Conservation (phyloP, 2,888 invertebrate genomes). For the Cephus sareptanus region DNA sequence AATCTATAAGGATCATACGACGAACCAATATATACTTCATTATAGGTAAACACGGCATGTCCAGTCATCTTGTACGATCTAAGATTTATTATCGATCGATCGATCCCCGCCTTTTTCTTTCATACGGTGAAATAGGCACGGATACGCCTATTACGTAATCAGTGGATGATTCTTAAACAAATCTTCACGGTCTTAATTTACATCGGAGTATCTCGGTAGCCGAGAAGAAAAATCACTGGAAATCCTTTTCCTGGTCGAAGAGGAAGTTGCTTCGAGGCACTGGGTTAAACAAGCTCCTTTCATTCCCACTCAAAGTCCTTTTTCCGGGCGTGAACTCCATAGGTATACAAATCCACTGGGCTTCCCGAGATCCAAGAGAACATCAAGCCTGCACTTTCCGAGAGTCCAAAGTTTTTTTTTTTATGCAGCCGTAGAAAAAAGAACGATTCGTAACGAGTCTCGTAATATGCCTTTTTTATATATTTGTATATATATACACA, state of each 20-base stretch:
- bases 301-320: neutral
- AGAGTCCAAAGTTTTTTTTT: constrained; percentile 3
- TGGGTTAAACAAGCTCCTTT: neutral
- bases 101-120: neutral
- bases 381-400: neutral
- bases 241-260: neutral
- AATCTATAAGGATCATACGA: neutral
- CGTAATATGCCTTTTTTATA: constrained; percentile 4
- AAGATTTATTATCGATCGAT: neutral
- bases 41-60: neutral
- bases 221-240: neutral
- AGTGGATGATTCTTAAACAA: neutral
- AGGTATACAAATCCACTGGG: neutral
- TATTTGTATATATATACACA: constrained; percentile 1
- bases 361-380: neutral
- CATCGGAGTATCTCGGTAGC: neutral
- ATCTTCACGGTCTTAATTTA: neutral
- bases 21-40: neutral
- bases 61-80: neutral
- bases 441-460: neutral
- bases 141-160: neutral
- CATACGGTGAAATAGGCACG: no score
- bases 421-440: neutral
- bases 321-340: neutral
- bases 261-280: neutral